Base-by-base conservation (phyloP, 2,888 invertebrate genomes). In the Leptinotarsa haldemani region DNA sequence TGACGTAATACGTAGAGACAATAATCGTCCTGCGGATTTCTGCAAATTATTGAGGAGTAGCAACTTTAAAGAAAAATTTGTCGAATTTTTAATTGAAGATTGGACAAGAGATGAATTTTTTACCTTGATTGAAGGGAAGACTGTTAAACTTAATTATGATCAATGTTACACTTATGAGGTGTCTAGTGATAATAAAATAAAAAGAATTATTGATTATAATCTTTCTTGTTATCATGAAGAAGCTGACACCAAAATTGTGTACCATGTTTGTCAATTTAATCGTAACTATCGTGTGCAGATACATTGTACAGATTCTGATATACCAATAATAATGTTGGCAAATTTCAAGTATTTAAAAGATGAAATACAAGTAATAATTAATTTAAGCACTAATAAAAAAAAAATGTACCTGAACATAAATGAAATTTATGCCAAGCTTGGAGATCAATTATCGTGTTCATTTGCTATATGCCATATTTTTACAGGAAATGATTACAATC, bases 1-100 rank as follows among this genome's bases (percentile, higher is more conserved):
- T 77, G 79, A 79, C 74, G 67, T 48, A 9, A 48, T 81, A 56
- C 72, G 76, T 40, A 77, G 65, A 70, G 80, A 81, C 53, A 81
- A 81, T 77, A 82, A 79, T 66, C 78, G 80, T 75, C 79, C 80
- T 22, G 71, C 65, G 53, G 83, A 84, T 47, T 82, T 84, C 70
- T 20, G 70, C 30, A 82, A 83, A 81, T 79, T 80, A 72, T 81
- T 84, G 67, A 78, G 74, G 65, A 83, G 76, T 67, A 63, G 12
- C 15, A 74, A 80, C 69, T 83, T 83, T 65, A 82, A 82, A 76
- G 77, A 82, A 81, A 78, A 77, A 74, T 77, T 82, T 63, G 80
- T 82, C 1, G 74, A 80, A 78, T 83, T 83, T 79, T 75, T 82
- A 53, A 80, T 81, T 74, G 78, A 80, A 76, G 79, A 78, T 77